These are phyloP conservation scores for Archips xylosteana DNA, from an alignment of 2,888 invertebrate genomes.

Conservation along the genomic window DNA sequence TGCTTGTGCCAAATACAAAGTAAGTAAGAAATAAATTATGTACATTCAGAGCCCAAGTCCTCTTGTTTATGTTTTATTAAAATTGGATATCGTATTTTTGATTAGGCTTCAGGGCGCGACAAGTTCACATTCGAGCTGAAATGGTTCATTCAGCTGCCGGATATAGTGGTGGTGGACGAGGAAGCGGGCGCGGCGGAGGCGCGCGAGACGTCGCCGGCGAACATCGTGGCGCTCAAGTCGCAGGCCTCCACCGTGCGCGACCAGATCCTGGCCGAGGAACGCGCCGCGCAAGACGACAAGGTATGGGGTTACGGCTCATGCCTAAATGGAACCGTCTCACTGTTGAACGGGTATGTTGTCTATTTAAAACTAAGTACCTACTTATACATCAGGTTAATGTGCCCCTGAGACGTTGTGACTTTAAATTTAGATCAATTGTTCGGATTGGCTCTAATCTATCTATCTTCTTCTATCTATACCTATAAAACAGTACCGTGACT, in stretches of 20 bases:
- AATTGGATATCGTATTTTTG: neutral
- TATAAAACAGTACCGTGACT: too few relatives aligned
- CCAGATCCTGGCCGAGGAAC: constrained; percentile 92
- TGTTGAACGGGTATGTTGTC: too few relatives aligned
- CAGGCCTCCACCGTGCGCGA: constrained; percentile 95
- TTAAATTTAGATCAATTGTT: too few relatives aligned
- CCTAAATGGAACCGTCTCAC: constrained; percentile 86
- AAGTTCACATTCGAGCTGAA: constrained; percentile 97
- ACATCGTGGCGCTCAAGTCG: constrained; percentile 93
- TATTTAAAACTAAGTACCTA: too few relatives aligned
- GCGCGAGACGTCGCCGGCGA: constrained; percentile 90
- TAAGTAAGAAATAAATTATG: constrained; percentile 52
- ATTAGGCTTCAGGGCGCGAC: constrained; percentile 92
- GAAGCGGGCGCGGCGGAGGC: constrained; percentile 82
- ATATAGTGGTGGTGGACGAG: constrained; percentile 90
- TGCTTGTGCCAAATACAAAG: constrained; percentile 97
- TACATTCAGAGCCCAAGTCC: neutral
- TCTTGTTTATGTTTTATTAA: neutral
- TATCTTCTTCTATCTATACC: too few relatives aligned
- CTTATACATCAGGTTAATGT: too few relatives aligned
- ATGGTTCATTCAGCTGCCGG: constrained; percentile 96
- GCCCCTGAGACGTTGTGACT: too few relatives aligned
- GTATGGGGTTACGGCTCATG: constrained; percentile 89
- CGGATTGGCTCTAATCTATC: too few relatives aligned
- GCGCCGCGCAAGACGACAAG: constrained; percentile 87